These are phyloP conservation scores for Cebus imitator DNA, from an alignment of 2,113 vertebrate genomes.

Conservation along the genomic window DNA sequence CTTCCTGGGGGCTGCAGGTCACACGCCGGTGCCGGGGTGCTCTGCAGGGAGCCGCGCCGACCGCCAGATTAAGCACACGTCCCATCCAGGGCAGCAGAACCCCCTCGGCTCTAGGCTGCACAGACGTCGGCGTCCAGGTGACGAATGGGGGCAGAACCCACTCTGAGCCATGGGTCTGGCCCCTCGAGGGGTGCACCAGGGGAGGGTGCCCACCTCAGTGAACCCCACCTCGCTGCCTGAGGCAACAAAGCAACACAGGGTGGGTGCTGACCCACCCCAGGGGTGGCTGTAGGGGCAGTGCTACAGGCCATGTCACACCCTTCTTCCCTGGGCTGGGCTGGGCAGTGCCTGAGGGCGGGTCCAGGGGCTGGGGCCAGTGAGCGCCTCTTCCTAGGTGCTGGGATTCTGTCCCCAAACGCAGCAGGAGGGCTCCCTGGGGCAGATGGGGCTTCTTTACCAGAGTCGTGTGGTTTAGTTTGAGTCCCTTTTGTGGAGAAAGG, in stretches of 20 bases:
- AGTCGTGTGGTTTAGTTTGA: slow-evolving; percentile 78
- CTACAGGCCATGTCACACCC: accelerated
- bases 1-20: background rate
- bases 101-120: accelerated
- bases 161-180: accelerated
- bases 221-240: background rate
- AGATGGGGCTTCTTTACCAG: background rate
- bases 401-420: background rate
- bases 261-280: background rate
- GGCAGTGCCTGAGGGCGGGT: background rate
- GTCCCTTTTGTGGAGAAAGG: slow-evolving; percentile 80
- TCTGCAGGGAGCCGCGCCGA: background rate
- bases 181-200: background rate
- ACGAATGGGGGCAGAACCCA: accelerated
- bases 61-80: background rate
- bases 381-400: background rate
- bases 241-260: background rate
- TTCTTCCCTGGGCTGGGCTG: background rate
- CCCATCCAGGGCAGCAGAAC: accelerated
- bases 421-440: background rate
- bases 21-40: background rate
- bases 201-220: background rate
- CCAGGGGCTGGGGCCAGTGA: background rate
- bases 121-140: accelerated
- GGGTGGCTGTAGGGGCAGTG: accelerated